Conservation (phyloP, 2,888 invertebrate species). For the Ophonus ardosiacus region DNA sequence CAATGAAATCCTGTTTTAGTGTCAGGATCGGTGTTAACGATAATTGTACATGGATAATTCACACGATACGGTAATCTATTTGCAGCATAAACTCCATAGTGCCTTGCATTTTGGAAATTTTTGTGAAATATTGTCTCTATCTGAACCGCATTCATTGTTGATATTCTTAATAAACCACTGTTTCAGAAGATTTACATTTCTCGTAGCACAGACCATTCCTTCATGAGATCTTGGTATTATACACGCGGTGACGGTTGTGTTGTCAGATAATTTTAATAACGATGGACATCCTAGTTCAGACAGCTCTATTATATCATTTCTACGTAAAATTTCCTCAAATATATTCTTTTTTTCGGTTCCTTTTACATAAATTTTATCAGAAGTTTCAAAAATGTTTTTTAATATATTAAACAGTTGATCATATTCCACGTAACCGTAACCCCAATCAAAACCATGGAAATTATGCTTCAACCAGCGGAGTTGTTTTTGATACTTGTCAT, state of each 20-base stretch:
- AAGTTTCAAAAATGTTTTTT: neutral
- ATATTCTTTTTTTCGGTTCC: constrained; percentile 12
- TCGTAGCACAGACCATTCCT: constrained; percentile 18
- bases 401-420: neutral
- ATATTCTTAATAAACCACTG: constrained; percentile 26
- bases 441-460: neutral
- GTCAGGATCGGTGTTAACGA: constrained; percentile 29
- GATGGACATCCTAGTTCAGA: constrained; percentile 10
- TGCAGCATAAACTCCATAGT: constrained; percentile 15
- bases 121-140: constrained; percentile 9
- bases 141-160: constrained; percentile 44
- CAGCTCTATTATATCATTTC: constrained; percentile 1
- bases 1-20: constrained; percentile 31
- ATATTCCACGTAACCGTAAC: neutral
- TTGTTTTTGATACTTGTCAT: no score
- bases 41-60: constrained; percentile 51
- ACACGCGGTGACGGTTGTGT: neutral
- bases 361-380: neutral
- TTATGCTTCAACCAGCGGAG: neutral
- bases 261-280: neutral
- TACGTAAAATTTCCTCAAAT: neutral
- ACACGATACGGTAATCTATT: constrained; percentile 25
- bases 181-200: neutral
- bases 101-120: constrained; percentile 24
- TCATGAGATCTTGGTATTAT: constrained; percentile 5